A percentile compares a stretch with the other conserved stretches of the same genome.
phyloP scores from a whole-genome alignment of 1,140 invertebrate species.

The Microvelia longipes region DNA sequence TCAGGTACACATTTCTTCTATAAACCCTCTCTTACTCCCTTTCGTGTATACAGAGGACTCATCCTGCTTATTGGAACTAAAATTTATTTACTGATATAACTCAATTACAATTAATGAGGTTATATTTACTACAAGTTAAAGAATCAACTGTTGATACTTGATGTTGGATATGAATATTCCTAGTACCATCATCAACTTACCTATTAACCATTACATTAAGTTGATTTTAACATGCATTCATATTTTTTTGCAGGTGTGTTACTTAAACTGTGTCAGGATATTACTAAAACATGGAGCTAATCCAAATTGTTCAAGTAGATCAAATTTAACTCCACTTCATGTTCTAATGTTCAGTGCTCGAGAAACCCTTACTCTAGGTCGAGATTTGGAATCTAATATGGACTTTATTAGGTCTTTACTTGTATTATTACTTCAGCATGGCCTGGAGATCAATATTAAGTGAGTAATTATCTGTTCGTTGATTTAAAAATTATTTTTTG shows the following conservation, averaged over 20 bases:
- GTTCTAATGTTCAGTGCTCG: slow-evolving; percentile 55
- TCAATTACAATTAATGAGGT: too few species aligned
- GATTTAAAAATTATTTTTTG: not conserved
- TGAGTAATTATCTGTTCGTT: not conserved
- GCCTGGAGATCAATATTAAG: slow-evolving; percentile 45
- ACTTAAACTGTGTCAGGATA: slow-evolving; percentile 53
- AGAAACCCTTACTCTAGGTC: slow-evolving; percentile 38
- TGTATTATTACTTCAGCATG: slow-evolving; percentile 48
- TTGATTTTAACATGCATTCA: too few species aligned
- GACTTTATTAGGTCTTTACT: slow-evolving; percentile 49
- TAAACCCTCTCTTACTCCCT: too few species aligned
- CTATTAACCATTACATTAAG: too few species aligned
- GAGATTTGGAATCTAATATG: slow-evolving; percentile 45
- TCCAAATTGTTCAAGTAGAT: slow-evolving; percentile 52
- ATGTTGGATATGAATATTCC: too few species aligned
- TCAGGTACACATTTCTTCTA: too few species aligned
- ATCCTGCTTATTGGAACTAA: too few species aligned
- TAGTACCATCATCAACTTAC: too few species aligned
- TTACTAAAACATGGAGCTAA: slow-evolving; percentile 51
- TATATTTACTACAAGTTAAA: too few species aligned
- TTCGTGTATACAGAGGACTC: too few species aligned
- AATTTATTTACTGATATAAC: too few species aligned
- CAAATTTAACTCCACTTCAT: slow-evolving; percentile 52
- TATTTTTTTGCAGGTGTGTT: slow-evolving; percentile 41
- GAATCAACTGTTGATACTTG: too few species aligned